A percentile compares a stretch with the other conserved stretches of the same genome.
phyloP scores from a whole-genome alignment of 2,888 invertebrate genomes.

The Cephus spinipes region DNA sequence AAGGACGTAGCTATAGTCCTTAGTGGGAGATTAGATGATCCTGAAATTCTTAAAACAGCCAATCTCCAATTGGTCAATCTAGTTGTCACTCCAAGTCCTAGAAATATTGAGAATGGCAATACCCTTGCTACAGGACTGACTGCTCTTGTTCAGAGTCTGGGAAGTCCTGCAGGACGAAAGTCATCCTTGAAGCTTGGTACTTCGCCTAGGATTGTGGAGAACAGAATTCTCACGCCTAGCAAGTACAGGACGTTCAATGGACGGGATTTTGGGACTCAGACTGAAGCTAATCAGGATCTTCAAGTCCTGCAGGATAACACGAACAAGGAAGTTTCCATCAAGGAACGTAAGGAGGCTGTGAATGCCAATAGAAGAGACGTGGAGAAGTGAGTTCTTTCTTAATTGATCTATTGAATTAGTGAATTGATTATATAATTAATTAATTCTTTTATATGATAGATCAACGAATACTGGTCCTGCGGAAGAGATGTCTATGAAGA shows the following conservation, averaged over 20 bases:
- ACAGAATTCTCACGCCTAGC: conserved; percentile 72
- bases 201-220: conserved; percentile 62
- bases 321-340: conserved; percentile 45
- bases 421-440: background rate
- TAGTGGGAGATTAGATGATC: conserved; percentile 57
- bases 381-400: conserved; percentile 50
- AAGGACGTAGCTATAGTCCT: conserved; percentile 60
- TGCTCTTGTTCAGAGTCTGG: conserved; percentile 25
- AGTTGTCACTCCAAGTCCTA: conserved; percentile 50
- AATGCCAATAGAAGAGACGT: conserved; percentile 71
- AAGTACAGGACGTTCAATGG: conserved; percentile 69
- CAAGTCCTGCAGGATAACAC: conserved; percentile 62
- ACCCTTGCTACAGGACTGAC: conserved; percentile 12
- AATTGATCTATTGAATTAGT: background rate
- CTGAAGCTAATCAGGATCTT: conserved; percentile 73
- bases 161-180: conserved; percentile 25
- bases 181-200: conserved; percentile 20
- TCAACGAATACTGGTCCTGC: conserved; percentile 41
- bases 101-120: conserved; percentile 27
- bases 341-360: conserved; percentile 77
- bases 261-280: conserved; percentile 79
- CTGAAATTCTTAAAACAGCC: conserved; percentile 49
- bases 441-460: conserved; percentile 28
- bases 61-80: conserved; percentile 57
- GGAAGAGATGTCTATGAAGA: conserved; percentile 47